Conservation (phyloP, 2,888 invertebrate genomes). For the Drosophila vallismaia region DNA sequence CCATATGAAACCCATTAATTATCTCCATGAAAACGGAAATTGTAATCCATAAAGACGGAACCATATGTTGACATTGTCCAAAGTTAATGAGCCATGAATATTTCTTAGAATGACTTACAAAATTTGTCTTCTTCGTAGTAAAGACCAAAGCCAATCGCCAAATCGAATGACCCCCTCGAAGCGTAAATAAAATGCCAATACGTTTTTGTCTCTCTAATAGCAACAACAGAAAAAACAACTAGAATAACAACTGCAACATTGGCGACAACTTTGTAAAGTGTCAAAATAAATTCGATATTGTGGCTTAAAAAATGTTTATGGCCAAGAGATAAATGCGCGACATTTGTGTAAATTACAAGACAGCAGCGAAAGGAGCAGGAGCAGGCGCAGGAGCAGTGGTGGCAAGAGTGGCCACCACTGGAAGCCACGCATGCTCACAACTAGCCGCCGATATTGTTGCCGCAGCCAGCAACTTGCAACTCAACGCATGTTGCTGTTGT, state of each 20-base stretch:
- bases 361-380: conserved; percentile 52
- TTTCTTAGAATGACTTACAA: not conserved
- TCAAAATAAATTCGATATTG: conserved; percentile 80
- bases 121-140: not conserved
- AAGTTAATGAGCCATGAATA: conserved; percentile 11
- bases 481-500: conserved; percentile 54
- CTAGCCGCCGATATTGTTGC: conserved; percentile 35
- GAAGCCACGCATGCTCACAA: conserved; percentile 71
- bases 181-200: conserved; percentile 44
- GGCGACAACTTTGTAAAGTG: conserved; percentile 79
- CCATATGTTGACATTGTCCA: conserved; percentile 21
- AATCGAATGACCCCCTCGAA: conserved; percentile 40
- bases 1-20: conserved; percentile 17
- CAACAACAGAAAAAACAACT: conserved; percentile 30
- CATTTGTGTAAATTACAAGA: conserved; percentile 80
- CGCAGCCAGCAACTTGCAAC: conserved; percentile 7
- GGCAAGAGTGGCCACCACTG: conserved; percentile 51
- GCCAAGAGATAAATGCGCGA: conserved; percentile 76
- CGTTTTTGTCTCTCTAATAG: conserved; percentile 58
- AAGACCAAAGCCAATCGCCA: conserved; percentile 22
- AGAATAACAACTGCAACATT: conserved; percentile 55
- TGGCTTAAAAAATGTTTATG: conserved; percentile 80
- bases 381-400: conserved; percentile 27
- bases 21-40: conserved; percentile 16
- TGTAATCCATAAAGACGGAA: conserved; percentile 12